These are phyloP conservation scores for Mastacembelus armatus DNA, from an alignment of 2,797 vertebrate genomes.

Conservation along the genomic window DNA sequence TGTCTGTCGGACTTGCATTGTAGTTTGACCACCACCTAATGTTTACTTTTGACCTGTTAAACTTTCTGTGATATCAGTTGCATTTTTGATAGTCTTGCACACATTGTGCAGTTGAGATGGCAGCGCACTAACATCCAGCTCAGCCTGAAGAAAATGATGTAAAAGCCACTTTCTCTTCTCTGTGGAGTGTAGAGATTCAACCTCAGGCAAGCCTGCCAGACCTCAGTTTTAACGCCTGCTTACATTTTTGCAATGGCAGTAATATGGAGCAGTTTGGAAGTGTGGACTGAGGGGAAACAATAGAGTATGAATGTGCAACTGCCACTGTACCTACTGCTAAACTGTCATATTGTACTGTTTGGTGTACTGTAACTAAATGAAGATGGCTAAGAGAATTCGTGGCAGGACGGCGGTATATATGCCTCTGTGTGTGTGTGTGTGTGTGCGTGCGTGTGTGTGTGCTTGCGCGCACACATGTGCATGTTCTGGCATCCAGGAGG, in stretches of 20 bases:
- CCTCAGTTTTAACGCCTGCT: conserved; percentile 76
- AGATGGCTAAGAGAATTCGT: conserved; percentile 54
- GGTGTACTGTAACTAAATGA: conserved; percentile 59
- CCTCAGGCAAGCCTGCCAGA: conserved; percentile 69
- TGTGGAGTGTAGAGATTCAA: conserved; percentile 62
- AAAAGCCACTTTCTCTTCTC: conserved; percentile 63
- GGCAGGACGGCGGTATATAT: conserved; percentile 1
- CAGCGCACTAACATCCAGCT: conserved; percentile 50
- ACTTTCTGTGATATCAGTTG: conserved; percentile 33
- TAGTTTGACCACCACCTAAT: not conserved
- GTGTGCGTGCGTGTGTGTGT: conserved; percentile 27
- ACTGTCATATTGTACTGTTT: conserved; percentile 56
- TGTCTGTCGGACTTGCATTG: not conserved
- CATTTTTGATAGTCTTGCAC: conserved; percentile 29
- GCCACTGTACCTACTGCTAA: conserved; percentile 58
- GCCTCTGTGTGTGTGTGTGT: conserved; percentile 14
- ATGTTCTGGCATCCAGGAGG: conserved; percentile 43
- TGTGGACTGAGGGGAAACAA: conserved; percentile 57
- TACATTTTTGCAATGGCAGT: conserved; percentile 67
- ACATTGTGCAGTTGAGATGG: conserved; percentile 40
- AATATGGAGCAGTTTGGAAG: conserved; percentile 72
- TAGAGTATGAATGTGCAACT: conserved; percentile 60
- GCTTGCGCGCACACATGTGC: too few species aligned
- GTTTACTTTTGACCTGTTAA: conserved; percentile 23
- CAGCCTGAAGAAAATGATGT: conserved; percentile 60